Percentiles rank a stretch among this genome's conserved stretches.
Evolutionary conservation across 1,140 invertebrate genomes (phyloP).

Genomic region (Papilio polytes): DNA sequence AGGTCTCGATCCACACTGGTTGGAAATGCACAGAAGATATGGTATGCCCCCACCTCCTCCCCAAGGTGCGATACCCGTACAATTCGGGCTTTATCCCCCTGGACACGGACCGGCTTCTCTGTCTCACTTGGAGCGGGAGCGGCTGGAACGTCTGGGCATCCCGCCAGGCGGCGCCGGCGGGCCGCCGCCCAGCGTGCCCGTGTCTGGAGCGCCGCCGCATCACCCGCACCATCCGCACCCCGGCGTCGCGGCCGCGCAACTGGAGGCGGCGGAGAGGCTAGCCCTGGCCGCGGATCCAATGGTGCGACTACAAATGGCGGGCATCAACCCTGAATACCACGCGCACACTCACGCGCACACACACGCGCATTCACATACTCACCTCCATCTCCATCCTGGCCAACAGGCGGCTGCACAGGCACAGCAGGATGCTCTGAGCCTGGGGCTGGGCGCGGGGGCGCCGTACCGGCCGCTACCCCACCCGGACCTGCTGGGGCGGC

Average conservation of each 20-base stretch:
- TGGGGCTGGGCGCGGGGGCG: constrained; percentile 69
- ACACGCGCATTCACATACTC: constrained; percentile 94
- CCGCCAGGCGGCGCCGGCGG: constrained; percentile 81
- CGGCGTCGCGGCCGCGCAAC: constrained; percentile 84
- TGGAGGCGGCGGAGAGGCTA: constrained; percentile 82
- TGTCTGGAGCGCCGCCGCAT: constrained; percentile 69
- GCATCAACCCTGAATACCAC: constrained; percentile 91
- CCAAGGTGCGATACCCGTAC: constrained; percentile 85
- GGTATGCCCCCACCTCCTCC: constrained; percentile 72
- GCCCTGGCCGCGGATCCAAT: constrained; percentile 80
- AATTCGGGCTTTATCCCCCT: constrained; percentile 86
- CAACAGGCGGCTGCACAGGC: constrained; percentile 90
- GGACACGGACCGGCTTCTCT: constrained; percentile 87
- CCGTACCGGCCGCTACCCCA: constrained; percentile 86
- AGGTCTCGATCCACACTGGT: constrained; percentile 93
- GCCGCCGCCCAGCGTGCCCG: constrained; percentile 82
- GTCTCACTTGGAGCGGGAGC: constrained; percentile 93
- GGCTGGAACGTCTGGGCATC: constrained; percentile 92
- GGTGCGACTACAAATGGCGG: constrained; percentile 94
- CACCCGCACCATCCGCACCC: constrained; percentile 83
- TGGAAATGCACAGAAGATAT: constrained; percentile 93
- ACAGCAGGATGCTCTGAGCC: constrained; percentile 85
- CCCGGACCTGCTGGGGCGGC: constrained; percentile 90
- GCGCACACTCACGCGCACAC: constrained; percentile 93
- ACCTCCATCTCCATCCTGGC: constrained; percentile 94